Conservation (phyloP, 2,888 invertebrate genomes). For the Lamellibrachia columna region DNA sequence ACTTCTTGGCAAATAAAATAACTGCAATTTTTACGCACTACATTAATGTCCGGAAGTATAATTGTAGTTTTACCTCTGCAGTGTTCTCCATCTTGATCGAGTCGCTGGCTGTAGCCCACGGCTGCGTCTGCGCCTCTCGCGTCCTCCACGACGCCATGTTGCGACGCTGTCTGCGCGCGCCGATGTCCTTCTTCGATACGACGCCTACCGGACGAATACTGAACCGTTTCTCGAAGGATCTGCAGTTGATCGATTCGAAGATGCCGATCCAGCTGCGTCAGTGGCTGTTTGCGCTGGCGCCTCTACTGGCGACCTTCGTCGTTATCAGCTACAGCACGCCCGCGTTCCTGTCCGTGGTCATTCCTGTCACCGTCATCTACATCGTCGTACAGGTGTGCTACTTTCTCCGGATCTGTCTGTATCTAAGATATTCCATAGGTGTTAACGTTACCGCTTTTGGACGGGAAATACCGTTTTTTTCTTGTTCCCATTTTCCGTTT, state of each 20-base stretch:
- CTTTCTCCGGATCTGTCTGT: background rate
- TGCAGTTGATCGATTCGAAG: constrained; percentile 41
- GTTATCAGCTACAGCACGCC: constrained; percentile 60
- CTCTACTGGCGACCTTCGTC: constrained; percentile 55
- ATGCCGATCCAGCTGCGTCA: constrained; percentile 39
- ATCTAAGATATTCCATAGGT: background rate
- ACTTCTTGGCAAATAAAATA: too few species aligned
- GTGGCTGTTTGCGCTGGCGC: constrained; percentile 40
- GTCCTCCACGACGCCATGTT: constrained; percentile 60
- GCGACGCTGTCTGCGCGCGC: constrained; percentile 56
- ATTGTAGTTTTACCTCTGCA: constrained; percentile 24
- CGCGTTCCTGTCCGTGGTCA: constrained; percentile 47
- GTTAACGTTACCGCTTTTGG: too few species aligned
- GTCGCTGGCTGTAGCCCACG: constrained; percentile 53
- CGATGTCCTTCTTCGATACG: constrained; percentile 67
- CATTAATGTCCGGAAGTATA: background rate
- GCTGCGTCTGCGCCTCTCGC: constrained; percentile 61
- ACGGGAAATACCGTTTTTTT: too few species aligned
- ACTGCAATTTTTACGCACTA: too few species aligned
- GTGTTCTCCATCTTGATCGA: constrained; percentile 32
- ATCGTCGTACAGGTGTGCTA: background rate
- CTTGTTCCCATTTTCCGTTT: too few species aligned
- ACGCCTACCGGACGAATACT: constrained; percentile 66
- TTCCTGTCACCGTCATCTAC: constrained; percentile 59
- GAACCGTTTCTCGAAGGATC: constrained; percentile 53